Percentiles rank a stretch among this genome's conserved stretches.
phyloP scores from a whole-genome alignment of 2,888 invertebrate genomes.

The Eulithis testata region DNA sequence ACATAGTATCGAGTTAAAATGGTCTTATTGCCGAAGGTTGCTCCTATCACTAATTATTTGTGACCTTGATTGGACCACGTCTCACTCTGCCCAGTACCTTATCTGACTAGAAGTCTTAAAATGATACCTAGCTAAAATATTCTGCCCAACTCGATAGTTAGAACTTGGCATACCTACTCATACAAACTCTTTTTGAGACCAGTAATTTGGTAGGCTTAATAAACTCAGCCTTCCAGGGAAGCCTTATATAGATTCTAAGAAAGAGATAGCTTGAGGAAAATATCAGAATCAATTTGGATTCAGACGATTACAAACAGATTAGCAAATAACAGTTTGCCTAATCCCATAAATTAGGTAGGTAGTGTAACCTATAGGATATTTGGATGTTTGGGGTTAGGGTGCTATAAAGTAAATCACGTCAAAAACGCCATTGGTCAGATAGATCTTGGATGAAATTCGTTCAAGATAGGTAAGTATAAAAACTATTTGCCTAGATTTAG shows the following conservation, averaged over 20 bases:
- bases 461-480: no score
- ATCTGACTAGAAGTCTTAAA: no score
- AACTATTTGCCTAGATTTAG: no score
- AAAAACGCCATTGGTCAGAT: no score
- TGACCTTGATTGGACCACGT: not conserved
- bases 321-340: no score
- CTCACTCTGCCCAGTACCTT: no score
- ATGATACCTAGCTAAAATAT: no score
- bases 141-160: not conserved
- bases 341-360: no score
- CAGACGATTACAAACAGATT: not conserved
- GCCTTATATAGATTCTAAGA: conserved; percentile 48
- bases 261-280: conserved; percentile 60
- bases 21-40: conserved; percentile 8
- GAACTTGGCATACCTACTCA: not conserved
- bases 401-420: no score
- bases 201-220: conserved; percentile 34
- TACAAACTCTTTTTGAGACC: conserved; percentile 2
- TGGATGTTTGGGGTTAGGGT: no score
- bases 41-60: not conserved
- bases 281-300: conserved; percentile 32
- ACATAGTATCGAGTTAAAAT: conserved; percentile 9
- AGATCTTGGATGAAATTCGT: no score
- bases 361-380: no score
- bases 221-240: conserved; percentile 53